A percentile compares a stretch with the other conserved stretches of the same genome.
These are phyloP conservation scores for Meliscaeva auricollis DNA, from an alignment of 2,888 invertebrate genomes.

Conservation along the genomic window DNA sequence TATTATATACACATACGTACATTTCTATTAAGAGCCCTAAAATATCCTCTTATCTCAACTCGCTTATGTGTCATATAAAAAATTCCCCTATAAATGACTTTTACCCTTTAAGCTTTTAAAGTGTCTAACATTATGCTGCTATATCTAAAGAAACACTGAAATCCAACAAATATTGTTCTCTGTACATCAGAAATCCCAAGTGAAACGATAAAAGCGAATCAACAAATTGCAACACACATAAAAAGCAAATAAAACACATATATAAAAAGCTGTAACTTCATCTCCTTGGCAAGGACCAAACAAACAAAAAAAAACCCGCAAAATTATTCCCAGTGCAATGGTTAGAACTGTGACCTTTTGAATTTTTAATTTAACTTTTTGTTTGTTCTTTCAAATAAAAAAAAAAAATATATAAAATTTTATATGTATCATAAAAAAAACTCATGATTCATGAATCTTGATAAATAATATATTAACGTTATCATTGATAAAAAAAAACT, in stretches of 20 bases:
- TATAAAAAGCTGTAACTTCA: not conserved
- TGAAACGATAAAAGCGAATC: conserved; percentile 1
- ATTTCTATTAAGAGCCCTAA: too few relatives aligned
- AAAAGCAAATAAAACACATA: not conserved
- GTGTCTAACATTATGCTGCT: not conserved
- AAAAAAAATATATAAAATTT: not conserved
- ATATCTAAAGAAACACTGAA: not conserved
- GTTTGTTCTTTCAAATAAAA: not conserved
- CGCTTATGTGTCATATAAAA: not conserved
- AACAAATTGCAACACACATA: conserved; percentile 5
- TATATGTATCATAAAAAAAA: not conserved
- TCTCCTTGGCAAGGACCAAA: not conserved
- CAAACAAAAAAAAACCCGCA: not conserved
- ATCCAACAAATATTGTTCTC: not conserved
- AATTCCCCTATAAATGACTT: not conserved
- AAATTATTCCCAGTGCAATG: not conserved
- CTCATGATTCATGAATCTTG: not conserved
- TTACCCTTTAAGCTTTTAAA: not conserved
- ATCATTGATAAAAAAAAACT: not conserved
- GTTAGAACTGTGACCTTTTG: conserved; percentile 1
- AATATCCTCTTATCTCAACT: too few relatives aligned
- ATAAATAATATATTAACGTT: conserved; percentile 5
- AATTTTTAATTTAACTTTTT: conserved; percentile 14
- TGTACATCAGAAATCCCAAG: not conserved
- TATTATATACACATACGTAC: too few relatives aligned